Conservation (phyloP, 2,888 invertebrate genomes). For the Dynastes maya region DNA sequence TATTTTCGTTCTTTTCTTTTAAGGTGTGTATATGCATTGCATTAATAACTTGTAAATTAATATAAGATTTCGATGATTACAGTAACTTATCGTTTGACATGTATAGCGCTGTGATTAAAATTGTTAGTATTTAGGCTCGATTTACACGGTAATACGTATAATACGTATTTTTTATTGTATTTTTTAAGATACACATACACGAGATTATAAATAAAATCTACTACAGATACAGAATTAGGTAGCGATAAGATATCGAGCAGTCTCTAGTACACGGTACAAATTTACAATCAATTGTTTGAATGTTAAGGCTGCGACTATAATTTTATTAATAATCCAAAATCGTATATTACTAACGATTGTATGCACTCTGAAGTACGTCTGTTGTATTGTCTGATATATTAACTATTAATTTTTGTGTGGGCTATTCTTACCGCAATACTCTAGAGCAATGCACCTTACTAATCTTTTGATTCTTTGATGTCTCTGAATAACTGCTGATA, state of each 20-base stretch:
- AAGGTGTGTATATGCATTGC: too few species aligned
- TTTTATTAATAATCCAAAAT: neutral
- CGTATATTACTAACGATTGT: too few species aligned
- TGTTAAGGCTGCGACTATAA: neutral
- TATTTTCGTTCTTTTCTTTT: too few species aligned
- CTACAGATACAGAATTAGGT: neutral
- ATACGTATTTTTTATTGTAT: constrained; percentile 5
- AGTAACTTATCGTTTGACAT: neutral
- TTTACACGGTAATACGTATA: neutral
- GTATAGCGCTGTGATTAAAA: constrained; percentile 1
- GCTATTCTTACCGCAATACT: too few species aligned
- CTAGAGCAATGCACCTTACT: too few species aligned
- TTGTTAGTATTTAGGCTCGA: constrained; percentile 1
- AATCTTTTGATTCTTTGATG: too few species aligned
- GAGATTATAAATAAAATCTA: constrained; percentile 13
- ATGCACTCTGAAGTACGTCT: too few species aligned
- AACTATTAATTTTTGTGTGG: too few species aligned
- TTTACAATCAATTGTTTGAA: neutral
- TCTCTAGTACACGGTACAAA: neutral
- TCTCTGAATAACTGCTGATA: too few species aligned
- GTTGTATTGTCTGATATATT: too few species aligned
- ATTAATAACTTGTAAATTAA: too few species aligned
- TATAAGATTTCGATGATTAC: neutral
- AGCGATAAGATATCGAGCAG: neutral
- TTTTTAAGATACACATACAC: neutral